A percentile compares a stretch with the other conserved stretches of the same genome.
phyloP scores from a whole-genome alignment of 2,113 vertebrate genomes.

The Rhagologus leucostigma region DNA sequence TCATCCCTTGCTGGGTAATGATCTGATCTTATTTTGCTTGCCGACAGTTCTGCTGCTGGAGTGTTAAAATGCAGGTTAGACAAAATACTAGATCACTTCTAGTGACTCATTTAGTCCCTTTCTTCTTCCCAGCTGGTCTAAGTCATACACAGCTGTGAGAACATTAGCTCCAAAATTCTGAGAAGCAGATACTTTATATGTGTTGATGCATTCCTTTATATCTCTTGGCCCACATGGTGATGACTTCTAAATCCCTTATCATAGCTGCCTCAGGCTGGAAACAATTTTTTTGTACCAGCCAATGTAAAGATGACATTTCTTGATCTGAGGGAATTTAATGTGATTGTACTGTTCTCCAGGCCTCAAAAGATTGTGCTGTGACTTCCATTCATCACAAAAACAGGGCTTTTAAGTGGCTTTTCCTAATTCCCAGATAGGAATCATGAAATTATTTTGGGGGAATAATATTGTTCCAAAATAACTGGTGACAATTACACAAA shows the following conservation, averaged over 20 bases:
- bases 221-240: background rate
- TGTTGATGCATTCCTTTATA: background rate
- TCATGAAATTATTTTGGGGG: background rate
- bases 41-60: background rate
- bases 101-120: background rate
- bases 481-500: background rate
- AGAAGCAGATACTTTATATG: background rate
- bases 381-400: constrained; percentile 39
- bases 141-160: background rate
- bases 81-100: background rate
- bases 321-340: constrained; percentile 45
- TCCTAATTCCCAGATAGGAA: constrained; percentile 53
- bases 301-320: constrained; percentile 63
- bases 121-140: background rate
- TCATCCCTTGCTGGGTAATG: background rate
- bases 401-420: background rate
- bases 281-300: background rate
- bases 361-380: constrained; percentile 39
- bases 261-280: constrained; percentile 46
- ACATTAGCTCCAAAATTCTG: background rate
- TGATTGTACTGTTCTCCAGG: constrained; percentile 27
- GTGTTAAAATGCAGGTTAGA: background rate
- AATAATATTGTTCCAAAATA: background rate
- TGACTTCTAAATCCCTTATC: constrained; percentile 60
- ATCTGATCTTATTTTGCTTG: background rate